Evolutionary conservation across 2,797 vertebrate species (phyloP).

Genomic region (Benthosema pterotum): DNA sequence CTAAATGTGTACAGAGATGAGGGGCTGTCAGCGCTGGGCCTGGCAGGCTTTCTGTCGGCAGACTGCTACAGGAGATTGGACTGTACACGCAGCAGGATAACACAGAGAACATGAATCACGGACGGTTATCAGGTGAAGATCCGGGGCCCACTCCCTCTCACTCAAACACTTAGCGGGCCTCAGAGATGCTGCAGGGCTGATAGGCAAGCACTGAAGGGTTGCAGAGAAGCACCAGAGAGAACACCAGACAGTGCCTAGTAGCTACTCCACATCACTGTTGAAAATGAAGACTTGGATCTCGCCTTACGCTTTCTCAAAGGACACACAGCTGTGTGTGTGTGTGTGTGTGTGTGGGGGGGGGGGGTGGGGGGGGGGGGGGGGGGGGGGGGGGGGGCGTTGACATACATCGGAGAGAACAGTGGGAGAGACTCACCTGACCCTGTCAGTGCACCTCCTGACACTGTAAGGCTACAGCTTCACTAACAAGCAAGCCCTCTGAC

Average conservation of each 20-base stretch:
- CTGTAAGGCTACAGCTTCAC: constrained; percentile 38
- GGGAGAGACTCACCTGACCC: constrained; percentile 47
- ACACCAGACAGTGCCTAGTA: constrained; percentile 43
- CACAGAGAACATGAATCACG: constrained; percentile 69
- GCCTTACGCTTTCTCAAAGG: constrained; percentile 30
- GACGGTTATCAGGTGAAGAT: constrained; percentile 66
- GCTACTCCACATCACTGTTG: constrained; percentile 51
- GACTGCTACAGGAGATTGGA: constrained; percentile 61
- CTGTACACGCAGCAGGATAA: constrained; percentile 69
- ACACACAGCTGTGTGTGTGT: constrained; percentile 23
- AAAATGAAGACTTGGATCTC: constrained; percentile 58
- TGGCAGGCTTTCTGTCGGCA: constrained; percentile 40
- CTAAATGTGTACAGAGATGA: constrained; percentile 46
- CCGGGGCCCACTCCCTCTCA: constrained; percentile 39
- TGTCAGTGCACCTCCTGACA: constrained; percentile 52
- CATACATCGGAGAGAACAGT: constrained; percentile 38
- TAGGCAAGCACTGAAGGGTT: constrained; percentile 44
- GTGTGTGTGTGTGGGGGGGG: not conserved
- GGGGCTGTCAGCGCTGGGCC: constrained; percentile 56
- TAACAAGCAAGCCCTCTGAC: constrained; percentile 59
- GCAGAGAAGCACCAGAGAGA: constrained; percentile 31
- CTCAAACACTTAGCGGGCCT: constrained; percentile 50
- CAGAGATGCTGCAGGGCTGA: constrained; percentile 55
- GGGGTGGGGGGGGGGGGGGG: constrained; percentile 10
- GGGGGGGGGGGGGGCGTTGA: constrained; percentile 20